These are phyloP conservation scores for Paelopatides confundens DNA, from an alignment of 53 echinoderm and acorn worm species.

Conservation along the genomic window DNA sequence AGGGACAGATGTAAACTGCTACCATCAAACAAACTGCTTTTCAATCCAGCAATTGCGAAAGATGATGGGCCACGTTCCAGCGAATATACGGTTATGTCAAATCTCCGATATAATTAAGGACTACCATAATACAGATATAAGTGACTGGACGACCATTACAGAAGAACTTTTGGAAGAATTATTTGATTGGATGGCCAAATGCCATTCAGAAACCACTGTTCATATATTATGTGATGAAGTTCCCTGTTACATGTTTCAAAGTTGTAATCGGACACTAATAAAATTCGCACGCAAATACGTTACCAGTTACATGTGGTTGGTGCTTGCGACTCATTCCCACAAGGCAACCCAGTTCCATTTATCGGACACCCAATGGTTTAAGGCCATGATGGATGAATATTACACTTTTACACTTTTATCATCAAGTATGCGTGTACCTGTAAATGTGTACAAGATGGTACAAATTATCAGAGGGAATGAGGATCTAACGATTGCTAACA, in stretches of 20 bases:
- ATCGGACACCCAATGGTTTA: not conserved
- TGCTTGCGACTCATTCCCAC: slow-evolving; percentile 25
- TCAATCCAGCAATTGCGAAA: not conserved
- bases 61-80: not conserved
- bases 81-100: not conserved
- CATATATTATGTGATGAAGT: slow-evolving; percentile 20
- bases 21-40: slow-evolving; percentile 16
- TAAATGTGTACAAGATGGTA: not conserved
- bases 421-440: slow-evolving; percentile 13
- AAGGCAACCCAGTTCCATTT: not conserved
- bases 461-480: slow-evolving; percentile 21
- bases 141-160: slow-evolving; percentile 7
- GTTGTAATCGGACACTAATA: not conserved
- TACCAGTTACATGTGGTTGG: not conserved
- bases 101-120: slow-evolving; percentile 7
- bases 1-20: slow-evolving; percentile 11
- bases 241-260: slow-evolving; percentile 12
- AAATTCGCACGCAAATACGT: not conserved
- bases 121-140: not conserved
- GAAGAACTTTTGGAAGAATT: not conserved
- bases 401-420: not conserved
- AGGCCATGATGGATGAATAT: not conserved
- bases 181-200: not conserved
- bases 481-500: not conserved
- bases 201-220: not conserved